These are phyloP conservation scores for Steinernema hermaphroditum DNA, from an alignment of 2,888 invertebrate species.

Conservation along the genomic window DNA sequence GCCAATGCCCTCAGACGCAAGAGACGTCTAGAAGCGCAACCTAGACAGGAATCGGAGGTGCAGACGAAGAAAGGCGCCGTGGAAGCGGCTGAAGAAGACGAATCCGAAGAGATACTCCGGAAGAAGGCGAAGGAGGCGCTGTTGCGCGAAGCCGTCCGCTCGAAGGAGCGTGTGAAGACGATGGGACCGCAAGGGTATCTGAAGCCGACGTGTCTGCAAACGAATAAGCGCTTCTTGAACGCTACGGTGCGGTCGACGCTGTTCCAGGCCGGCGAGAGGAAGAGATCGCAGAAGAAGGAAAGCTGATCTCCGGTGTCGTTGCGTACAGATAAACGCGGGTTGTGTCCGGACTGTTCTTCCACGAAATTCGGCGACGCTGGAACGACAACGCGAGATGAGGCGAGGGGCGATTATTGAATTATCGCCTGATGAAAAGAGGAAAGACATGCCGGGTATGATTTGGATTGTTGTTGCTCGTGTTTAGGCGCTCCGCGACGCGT, in stretches of 20 bases:
- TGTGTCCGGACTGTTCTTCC: not conserved
- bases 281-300: not conserved
- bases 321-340: not conserved
- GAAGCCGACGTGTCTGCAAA: constrained; percentile 5
- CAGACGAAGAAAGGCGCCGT: not conserved
- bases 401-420: constrained; percentile 18
- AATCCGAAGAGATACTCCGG: not conserved
- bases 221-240: constrained; percentile 21
- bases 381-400: not conserved
- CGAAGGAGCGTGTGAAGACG: not conserved
- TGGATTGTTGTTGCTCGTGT: constrained; percentile 8
- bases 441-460: constrained; percentile 17
- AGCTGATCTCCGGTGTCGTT: not conserved
- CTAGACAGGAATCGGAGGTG: not conserved
- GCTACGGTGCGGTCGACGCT: not conserved
- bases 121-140: constrained; percentile 1
- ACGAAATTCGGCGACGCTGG: not conserved
- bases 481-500: not conserved
- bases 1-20: not conserved
- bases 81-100: not conserved
- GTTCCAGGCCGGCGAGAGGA: not conserved
- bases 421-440: constrained; percentile 3
- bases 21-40: not conserved
- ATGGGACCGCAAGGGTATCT: constrained; percentile 12
- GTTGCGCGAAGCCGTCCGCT: constrained; percentile 1